Evolutionary conservation across 2,888 invertebrate genomes (phyloP).

Genomic region (Sinohyriopsis cumingii): DNA sequence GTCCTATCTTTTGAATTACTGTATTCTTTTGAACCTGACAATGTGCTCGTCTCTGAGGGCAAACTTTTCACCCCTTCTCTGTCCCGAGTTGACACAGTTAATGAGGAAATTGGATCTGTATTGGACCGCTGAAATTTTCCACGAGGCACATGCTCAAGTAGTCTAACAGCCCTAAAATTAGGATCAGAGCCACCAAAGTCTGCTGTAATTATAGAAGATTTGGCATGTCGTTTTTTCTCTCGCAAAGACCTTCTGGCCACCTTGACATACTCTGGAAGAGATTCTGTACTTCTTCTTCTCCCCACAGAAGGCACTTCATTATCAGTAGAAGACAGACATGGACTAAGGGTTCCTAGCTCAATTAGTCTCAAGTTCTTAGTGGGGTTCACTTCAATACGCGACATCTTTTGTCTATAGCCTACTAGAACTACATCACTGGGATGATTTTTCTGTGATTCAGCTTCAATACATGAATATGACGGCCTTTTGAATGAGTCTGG

Average conservation of each 20-base stretch:
- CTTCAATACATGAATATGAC: conserved; percentile 59
- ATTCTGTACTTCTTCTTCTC: conserved; percentile 63
- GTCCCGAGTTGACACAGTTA: too few relatives aligned
- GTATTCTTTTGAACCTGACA: too few relatives aligned
- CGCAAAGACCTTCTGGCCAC: conserved; percentile 37
- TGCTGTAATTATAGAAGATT: conserved; percentile 36
- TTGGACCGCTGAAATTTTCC: too few relatives aligned
- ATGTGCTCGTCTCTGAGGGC: too few relatives aligned
- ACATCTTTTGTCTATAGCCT: conserved; percentile 65
- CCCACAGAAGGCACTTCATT: conserved; percentile 34
- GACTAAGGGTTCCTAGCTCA: conserved; percentile 67
- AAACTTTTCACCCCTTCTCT: too few relatives aligned
- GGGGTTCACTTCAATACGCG: conserved; percentile 29
- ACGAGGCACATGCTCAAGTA: too few relatives aligned
- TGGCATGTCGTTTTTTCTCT: conserved; percentile 33
- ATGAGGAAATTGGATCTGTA: too few relatives aligned
- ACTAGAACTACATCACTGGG: conserved; percentile 59
- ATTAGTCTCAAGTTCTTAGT: conserved; percentile 33
- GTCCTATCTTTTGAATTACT: too few relatives aligned
- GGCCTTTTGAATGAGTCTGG: conserved; percentile 68
- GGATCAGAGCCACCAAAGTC: conserved; percentile 43
- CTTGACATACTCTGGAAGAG: conserved; percentile 64
- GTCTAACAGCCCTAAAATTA: conserved; percentile 19
- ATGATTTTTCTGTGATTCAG: conserved; percentile 45
- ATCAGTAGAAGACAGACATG: conserved; percentile 30